phyloP scores from a whole-genome alignment of 1,140 invertebrate genomes.

The Heliothis subflexa region DNA sequence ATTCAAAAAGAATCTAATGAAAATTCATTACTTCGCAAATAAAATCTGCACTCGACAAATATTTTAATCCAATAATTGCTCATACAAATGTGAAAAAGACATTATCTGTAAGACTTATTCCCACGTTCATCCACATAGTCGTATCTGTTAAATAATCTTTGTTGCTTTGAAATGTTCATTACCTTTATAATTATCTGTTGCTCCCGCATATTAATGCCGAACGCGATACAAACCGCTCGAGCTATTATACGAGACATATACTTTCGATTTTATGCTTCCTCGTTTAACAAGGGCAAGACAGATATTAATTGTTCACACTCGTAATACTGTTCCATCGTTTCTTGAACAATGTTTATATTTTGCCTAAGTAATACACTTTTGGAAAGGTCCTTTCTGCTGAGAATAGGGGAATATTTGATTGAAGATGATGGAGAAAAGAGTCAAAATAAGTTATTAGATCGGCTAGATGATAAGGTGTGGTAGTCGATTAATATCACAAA shows the following conservation, averaged over 20 bases:
- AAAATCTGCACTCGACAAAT: too few species aligned
- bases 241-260: background rate
- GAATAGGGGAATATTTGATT: too few species aligned
- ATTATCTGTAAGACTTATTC: background rate
- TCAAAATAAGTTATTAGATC: too few species aligned
- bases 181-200: background rate
- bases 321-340: background rate
- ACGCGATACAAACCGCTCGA: background rate
- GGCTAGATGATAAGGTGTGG: too few species aligned
- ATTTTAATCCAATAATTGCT: too few species aligned
- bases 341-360: background rate
- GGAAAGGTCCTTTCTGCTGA: too few species aligned
- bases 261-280: conserved; percentile 35
- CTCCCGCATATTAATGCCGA: conserved; percentile 5
- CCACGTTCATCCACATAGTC: too few species aligned
- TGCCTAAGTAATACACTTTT: too few species aligned
- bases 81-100: background rate
- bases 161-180: background rate
- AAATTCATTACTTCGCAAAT: too few species aligned
- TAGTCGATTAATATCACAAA: too few species aligned
- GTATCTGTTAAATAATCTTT: conserved; percentile 22
- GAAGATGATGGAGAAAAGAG: too few species aligned
- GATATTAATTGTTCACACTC: background rate
- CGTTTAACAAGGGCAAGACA: background rate
- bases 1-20: too few species aligned